Base-by-base conservation (phyloP, 2,888 invertebrate species). In the Eupithecia pulchellata region DNA sequence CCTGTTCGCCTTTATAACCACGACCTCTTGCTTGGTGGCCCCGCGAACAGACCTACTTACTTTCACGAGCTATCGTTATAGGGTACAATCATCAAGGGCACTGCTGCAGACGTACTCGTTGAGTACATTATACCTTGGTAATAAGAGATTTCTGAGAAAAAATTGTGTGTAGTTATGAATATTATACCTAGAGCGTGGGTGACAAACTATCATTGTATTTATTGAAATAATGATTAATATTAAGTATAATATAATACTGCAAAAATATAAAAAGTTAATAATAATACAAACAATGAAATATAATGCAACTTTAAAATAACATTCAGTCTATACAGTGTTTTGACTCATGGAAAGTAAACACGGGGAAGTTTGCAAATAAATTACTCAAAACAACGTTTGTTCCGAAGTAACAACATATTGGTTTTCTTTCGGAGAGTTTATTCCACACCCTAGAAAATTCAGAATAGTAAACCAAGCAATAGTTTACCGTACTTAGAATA, bases 1-100 rank as follows among this genome's bases (percentile, higher is more conserved):
- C 57, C 13, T 55, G 66, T 64, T 27, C 14, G 30, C 20, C 34
- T 65, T 55, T 72, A 69, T 72, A 66, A 66, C 39, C 52, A 57
- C 39, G 29, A 69, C 69, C 64, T 66, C 69, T 69, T 68, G 66
- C 69, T 69, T 61, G 72, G 72, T 72, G 72, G 72, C 72, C 72
- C 39, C 58, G 66, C 61, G 60, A 72, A 69, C 69, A 67, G 55
- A 55, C 42, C 61, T 32, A 52, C 58, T 60, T 32, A 29, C n/a
- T 30, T 60, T 73, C 52, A 42, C 58, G 68, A 68, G 78, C 70
- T 81, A 75, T 78, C 77, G 64, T 74, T 80, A 76, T 78, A 52
- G 52, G 69, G 60, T 61, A 34, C 34, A 25, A 13, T 32, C 13
- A 32, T 61, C 30, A 60, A 30, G 30, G n/a, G 11, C 61, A 61